phyloP scores from a whole-genome alignment of 2,113 vertebrate genomes.

The Syngnathus floridae region DNA sequence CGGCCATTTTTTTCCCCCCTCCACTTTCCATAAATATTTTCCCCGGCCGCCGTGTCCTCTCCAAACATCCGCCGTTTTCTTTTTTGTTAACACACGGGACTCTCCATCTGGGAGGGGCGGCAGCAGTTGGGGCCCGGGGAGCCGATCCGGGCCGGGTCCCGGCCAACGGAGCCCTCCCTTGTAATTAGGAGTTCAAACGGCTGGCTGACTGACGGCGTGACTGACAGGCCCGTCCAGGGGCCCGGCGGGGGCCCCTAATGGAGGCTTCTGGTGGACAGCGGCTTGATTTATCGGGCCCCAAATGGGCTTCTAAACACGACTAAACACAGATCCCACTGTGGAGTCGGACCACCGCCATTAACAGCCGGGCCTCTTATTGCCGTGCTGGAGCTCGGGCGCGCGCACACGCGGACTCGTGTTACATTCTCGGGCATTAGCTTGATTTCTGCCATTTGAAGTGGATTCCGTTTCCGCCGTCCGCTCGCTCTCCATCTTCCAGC shows the following conservation, averaged over 20 bases:
- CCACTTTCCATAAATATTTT: slow-evolving; percentile 63
- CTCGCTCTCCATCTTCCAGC: not conserved
- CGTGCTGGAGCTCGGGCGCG: slow-evolving; percentile 1
- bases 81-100: slow-evolving; percentile 27
- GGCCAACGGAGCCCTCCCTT: slow-evolving; percentile 56
- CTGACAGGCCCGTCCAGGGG: slow-evolving; percentile 62
- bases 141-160: slow-evolving; percentile 19
- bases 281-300: slow-evolving; percentile 72
- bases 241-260: slow-evolving; percentile 66
- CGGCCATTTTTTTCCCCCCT: slow-evolving; percentile 23
- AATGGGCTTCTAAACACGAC: slow-evolving; percentile 68
- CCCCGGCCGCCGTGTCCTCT: slow-evolving; percentile 36
- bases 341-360: slow-evolving; percentile 57
- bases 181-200: slow-evolving; percentile 74
- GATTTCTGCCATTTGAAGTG: slow-evolving; percentile 7
- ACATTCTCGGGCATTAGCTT: slow-evolving; percentile 6
- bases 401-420: slow-evolving; percentile 17
- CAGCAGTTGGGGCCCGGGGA: slow-evolving; percentile 1
- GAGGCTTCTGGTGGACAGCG: slow-evolving; percentile 69
- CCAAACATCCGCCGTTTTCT: slow-evolving; percentile 36
- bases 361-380: slow-evolving; percentile 38
- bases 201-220: slow-evolving; percentile 62
- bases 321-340: slow-evolving; percentile 73
- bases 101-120: slow-evolving; percentile 20
- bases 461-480: not conserved